These are phyloP conservation scores for Bursaphelenchus okinawaensis DNA, from an alignment of 2,888 invertebrate genomes.

Conservation along the genomic window DNA sequence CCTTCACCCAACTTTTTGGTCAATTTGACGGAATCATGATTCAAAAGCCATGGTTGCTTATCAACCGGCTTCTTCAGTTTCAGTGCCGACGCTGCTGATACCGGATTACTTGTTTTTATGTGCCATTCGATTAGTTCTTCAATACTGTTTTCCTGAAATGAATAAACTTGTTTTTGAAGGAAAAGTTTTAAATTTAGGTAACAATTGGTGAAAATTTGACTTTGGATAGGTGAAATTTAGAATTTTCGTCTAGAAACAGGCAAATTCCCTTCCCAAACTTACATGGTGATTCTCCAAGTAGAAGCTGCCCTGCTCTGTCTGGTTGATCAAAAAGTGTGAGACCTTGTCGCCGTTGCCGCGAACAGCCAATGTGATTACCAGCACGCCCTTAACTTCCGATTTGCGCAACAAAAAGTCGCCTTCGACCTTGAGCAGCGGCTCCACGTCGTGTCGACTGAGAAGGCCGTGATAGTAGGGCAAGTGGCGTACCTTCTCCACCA, in stretches of 20 bases:
- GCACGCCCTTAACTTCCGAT: conserved; percentile 27
- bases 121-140: conserved; percentile 39
- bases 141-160: conserved; percentile 38
- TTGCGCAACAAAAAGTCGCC: conserved; percentile 24
- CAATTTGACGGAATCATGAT: conserved; percentile 39
- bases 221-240: too few species aligned
- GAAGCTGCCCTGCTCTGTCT: conserved; percentile 16
- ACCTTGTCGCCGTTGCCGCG: conserved; percentile 26
- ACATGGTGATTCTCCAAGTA: conserved; percentile 10
- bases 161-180: too few species aligned
- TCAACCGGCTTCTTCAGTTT: conserved; percentile 8
- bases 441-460: conserved; percentile 18
- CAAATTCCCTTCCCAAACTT: too few species aligned
- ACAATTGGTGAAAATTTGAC: too few species aligned
- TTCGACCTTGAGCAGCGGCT: conserved; percentile 19
- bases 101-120: conserved; percentile 23
- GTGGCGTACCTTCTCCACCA: conserved; percentile 7
- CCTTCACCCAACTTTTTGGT: conserved; percentile 43
- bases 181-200: too few species aligned
- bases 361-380: conserved; percentile 30
- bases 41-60: conserved; percentile 38
- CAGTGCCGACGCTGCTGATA: conserved; percentile 19
- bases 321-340: conserved; percentile 36
- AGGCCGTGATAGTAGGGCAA: conserved; percentile 18
- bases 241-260: too few species aligned